phyloP scores from a whole-genome alignment of 92 coral and sea anemone species.

The Heliopora coerulea region DNA sequence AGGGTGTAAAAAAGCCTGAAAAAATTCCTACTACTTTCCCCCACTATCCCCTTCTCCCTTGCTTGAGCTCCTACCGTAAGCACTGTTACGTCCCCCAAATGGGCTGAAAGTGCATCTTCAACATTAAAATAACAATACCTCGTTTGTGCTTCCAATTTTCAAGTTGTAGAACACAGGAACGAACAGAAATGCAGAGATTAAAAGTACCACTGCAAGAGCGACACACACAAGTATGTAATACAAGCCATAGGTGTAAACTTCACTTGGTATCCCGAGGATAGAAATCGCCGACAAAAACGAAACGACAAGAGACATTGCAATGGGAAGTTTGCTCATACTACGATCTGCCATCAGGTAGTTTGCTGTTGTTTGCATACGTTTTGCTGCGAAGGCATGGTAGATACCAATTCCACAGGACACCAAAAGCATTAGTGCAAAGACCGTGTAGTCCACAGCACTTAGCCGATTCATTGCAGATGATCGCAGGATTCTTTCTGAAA shows the following conservation, averaged over 20 bases:
- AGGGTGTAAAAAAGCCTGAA: too few relatives aligned
- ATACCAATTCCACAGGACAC: slow-evolving; percentile 82
- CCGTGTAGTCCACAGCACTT: slow-evolving; percentile 75
- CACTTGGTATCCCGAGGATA: slow-evolving; percentile 88
- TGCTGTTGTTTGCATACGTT: slow-evolving; percentile 74
- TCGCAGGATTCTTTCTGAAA: not conserved
- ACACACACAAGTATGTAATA: slow-evolving; percentile 56
- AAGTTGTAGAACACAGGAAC: slow-evolving; percentile 86
- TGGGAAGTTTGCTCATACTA: slow-evolving; percentile 72
- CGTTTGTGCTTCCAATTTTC: slow-evolving; percentile 81
- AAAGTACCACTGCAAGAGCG: slow-evolving; percentile 1
- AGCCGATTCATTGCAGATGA: not conserved
- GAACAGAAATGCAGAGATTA: slow-evolving; percentile 3
- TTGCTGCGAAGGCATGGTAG: slow-evolving; percentile 82
- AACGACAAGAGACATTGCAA: slow-evolving; percentile 83
- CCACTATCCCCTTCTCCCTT: too few relatives aligned
- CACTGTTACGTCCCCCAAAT: too few relatives aligned
- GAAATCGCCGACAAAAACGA: slow-evolving; percentile 91
- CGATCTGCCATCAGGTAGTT: slow-evolving; percentile 84
- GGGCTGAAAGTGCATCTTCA: too few relatives aligned
- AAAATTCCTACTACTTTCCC: too few relatives aligned
- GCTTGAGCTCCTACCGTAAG: too few relatives aligned
- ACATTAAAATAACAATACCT: slow-evolving; percentile 53
- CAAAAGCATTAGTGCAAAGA: slow-evolving; percentile 76
- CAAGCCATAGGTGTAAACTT: slow-evolving; percentile 88